Conservation (phyloP, 1,140 invertebrate genomes). For the Nasonia longicornis region DNA sequence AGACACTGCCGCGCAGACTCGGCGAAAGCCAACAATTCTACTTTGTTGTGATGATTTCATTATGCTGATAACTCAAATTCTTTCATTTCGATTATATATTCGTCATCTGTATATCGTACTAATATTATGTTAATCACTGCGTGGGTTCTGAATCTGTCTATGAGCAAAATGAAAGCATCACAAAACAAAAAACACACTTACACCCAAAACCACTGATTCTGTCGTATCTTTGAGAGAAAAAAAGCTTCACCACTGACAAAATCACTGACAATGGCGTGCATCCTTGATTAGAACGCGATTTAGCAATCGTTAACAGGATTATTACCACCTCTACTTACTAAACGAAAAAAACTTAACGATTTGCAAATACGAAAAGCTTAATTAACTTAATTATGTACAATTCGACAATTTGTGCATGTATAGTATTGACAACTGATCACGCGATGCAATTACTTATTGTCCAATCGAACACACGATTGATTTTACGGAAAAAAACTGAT, state of each 20-base stretch:
- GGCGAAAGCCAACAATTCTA: conserved; percentile 47
- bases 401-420: conserved; percentile 28
- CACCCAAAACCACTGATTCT: conserved; percentile 39
- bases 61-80: not conserved
- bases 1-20: conserved; percentile 45
- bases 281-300: conserved; percentile 5
- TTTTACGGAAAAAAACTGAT: conserved; percentile 20
- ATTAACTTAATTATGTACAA: conserved; percentile 39
- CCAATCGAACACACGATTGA: conserved; percentile 19
- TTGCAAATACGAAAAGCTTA: conserved; percentile 11
- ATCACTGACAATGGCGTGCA: conserved; percentile 33
- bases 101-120: not conserved
- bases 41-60: conserved; percentile 22
- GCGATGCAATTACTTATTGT: conserved; percentile 21
- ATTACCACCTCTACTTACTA: conserved; percentile 29
- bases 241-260: conserved; percentile 18
- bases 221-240: not conserved
- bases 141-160: not conserved
- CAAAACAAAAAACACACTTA: conserved; percentile 28
- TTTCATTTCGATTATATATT: not conserved
- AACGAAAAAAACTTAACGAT: conserved; percentile 22
- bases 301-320: conserved; percentile 19
- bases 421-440: conserved; percentile 19
- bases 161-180: conserved; percentile 22
- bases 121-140: not conserved